A percentile compares a stretch with the other conserved stretches of the same genome.
Evolutionary conservation across 2,113 vertebrate species (phyloP).

Genomic region (Morone chrysops): DNA sequence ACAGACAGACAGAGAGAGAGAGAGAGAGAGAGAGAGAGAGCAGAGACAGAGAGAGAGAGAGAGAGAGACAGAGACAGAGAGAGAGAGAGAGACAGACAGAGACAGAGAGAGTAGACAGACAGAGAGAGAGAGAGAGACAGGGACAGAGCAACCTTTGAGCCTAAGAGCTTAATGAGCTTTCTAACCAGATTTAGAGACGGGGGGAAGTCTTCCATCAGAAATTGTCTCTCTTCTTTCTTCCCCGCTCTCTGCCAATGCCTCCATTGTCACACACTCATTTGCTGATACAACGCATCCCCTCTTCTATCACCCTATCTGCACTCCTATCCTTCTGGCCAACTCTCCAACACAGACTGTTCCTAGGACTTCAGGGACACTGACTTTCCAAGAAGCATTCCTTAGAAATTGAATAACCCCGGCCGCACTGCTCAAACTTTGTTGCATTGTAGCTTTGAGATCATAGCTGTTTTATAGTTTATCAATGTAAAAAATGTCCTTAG

Average conservation of each 20-base stretch:
- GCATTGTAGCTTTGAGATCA: background rate
- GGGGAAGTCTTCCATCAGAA: slow-evolving; percentile 77
- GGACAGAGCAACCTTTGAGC: slow-evolving; percentile 41
- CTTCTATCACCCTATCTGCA: slow-evolving; percentile 39
- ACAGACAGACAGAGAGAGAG: background rate
- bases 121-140: background rate
- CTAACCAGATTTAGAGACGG: slow-evolving; percentile 75
- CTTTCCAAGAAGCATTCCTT: slow-evolving; percentile 47
- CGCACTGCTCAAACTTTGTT: slow-evolving; percentile 8
- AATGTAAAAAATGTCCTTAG: background rate
- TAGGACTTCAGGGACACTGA: slow-evolving; percentile 5
- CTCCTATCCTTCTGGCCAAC: slow-evolving; percentile 30
- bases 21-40: background rate
- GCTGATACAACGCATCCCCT: slow-evolving; percentile 56
- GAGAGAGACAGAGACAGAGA: background rate
- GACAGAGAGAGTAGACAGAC: too few relatives aligned
- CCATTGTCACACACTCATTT: slow-evolving; percentile 65
- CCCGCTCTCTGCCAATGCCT: slow-evolving; percentile 54
- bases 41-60: background rate
- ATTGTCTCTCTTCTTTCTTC: slow-evolving; percentile 51
- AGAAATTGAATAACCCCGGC: slow-evolving; percentile 42
- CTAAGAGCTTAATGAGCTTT: slow-evolving; percentile 65
- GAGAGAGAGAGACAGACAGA: too few relatives aligned
- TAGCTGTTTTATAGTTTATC: background rate
- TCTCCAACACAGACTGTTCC: slow-evolving; percentile 19